Evolutionary conservation across 2,113 vertebrate genomes (phyloP).

Genomic region (Ptyas mucosa): DNA sequence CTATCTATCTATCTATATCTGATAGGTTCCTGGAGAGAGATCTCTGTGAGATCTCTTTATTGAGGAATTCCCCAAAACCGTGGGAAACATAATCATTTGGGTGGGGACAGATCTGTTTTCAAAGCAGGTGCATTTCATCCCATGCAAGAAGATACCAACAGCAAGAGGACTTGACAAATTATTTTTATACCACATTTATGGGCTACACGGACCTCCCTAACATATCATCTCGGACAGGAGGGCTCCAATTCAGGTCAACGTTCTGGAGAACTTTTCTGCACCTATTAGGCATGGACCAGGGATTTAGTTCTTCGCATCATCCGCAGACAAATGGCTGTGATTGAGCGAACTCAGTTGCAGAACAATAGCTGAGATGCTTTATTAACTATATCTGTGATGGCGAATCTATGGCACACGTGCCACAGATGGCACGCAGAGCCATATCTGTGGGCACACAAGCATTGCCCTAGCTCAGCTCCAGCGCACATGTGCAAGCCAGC

Average conservation of each 20-base stretch:
- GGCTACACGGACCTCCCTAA: neutral
- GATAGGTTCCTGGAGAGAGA: neutral
- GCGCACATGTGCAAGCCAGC: too few relatives aligned
- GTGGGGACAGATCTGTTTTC: neutral
- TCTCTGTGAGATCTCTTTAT: neutral
- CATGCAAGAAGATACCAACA: neutral
- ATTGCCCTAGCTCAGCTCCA: too few relatives aligned
- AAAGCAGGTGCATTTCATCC: neutral
- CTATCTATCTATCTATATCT: too few relatives aligned
- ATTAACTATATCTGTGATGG: too few relatives aligned
- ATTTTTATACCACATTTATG: neutral
- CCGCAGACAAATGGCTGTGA: neutral
- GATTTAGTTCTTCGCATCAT: neutral
- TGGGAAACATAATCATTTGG: neutral
- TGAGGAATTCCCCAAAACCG: neutral
- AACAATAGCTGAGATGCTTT: neutral
- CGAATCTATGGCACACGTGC: too few relatives aligned
- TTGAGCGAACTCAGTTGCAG: neutral
- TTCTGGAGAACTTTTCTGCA: neutral
- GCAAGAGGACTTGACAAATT: neutral
- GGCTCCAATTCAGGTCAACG: neutral
- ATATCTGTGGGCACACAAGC: too few relatives aligned
- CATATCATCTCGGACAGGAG: neutral
- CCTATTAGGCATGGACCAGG: neutral
- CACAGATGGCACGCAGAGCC: too few relatives aligned